A percentile compares a stretch with the other conserved stretches of the same genome.
These are phyloP conservation scores for Apostichopus californicus DNA, from an alignment of 35 echinoderm and acorn worm genomes.

Conservation along the genomic window DNA sequence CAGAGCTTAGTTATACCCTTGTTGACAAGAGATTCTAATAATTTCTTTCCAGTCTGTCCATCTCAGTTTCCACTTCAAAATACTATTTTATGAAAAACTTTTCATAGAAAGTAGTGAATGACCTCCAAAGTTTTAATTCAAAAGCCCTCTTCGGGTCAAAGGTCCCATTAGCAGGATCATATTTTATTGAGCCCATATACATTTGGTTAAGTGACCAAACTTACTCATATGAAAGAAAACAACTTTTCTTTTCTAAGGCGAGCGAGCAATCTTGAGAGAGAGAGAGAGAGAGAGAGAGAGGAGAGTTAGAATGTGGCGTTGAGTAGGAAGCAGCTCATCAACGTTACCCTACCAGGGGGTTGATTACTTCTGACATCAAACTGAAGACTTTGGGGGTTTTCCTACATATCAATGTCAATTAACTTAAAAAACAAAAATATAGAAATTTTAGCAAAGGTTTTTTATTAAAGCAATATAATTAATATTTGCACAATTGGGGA, in stretches of 20 bases:
- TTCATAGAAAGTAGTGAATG: no score
- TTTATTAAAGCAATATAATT: no score
- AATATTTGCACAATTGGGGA: no score
- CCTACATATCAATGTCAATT: neutral
- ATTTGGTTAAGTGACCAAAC: no score
- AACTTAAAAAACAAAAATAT: neutral
- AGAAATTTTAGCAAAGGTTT: no score
- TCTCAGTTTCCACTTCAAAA: no score
- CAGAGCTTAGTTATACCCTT: no score
- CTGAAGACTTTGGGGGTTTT: neutral
- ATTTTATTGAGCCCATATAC: neutral
- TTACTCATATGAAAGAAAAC: neutral
- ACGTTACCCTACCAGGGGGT: neutral
- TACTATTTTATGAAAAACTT: no score
- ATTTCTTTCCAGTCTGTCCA: no score
- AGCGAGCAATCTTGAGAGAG: neutral
- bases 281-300: neutral
- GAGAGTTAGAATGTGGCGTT: neutral
- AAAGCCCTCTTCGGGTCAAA: neutral
- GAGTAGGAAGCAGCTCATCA: neutral
- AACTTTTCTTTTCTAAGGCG: neutral
- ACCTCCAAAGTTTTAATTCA: no score
- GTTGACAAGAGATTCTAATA: no score
- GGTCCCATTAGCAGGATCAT: neutral
- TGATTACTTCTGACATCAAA: neutral